A percentile compares a stretch with the other conserved stretches of the same genome.
These are phyloP conservation scores for Thymallus thymallus DNA, from an alignment of 2,113 vertebrate species.

Conservation along the genomic window DNA sequence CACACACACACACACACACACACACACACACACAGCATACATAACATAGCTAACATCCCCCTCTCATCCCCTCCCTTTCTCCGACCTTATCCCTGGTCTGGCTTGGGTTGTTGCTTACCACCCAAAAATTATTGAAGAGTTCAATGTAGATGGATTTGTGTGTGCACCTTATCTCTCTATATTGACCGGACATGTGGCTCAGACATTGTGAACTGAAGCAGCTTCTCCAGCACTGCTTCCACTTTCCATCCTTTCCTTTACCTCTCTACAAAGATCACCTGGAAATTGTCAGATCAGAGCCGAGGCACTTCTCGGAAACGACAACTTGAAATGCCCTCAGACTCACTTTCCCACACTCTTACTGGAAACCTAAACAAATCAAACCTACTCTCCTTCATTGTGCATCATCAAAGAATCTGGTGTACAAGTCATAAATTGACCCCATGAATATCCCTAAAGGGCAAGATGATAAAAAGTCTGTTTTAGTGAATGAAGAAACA, in stretches of 20 bases:
- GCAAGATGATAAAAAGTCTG: slow-evolving; percentile 22
- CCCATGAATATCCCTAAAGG: slow-evolving; percentile 33
- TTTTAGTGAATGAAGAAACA: slow-evolving; percentile 19
- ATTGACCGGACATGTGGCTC: slow-evolving; percentile 37
- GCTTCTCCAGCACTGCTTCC: slow-evolving; percentile 50
- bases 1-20: too few relatives aligned
- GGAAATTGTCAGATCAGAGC: slow-evolving; percentile 65
- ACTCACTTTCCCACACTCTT: slow-evolving; percentile 64
- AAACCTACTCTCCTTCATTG: slow-evolving; percentile 4
- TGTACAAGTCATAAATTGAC: slow-evolving; percentile 47
- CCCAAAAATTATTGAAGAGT: too few relatives aligned
- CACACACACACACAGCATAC: too few relatives aligned
- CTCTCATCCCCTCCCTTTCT: slow-evolving; percentile 25
- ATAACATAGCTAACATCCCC: slow-evolving; percentile 30
- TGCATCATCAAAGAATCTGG: slow-evolving; percentile 40
- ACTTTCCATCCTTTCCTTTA: slow-evolving; percentile 54
- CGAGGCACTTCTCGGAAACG: slow-evolving; percentile 66
- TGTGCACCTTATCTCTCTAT: too few relatives aligned
- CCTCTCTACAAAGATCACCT: slow-evolving; percentile 59
- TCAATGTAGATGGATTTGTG: too few relatives aligned
- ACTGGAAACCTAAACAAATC: slow-evolving; percentile 57
- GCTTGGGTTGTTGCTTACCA: too few relatives aligned
- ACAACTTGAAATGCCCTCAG: slow-evolving; percentile 63
- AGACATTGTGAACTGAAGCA: slow-evolving; percentile 28
- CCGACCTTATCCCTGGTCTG: slow-evolving; percentile 12